Evolutionary conservation across 2,113 vertebrate species (phyloP).

Genomic region (Odocoileus hemionus): DNA sequence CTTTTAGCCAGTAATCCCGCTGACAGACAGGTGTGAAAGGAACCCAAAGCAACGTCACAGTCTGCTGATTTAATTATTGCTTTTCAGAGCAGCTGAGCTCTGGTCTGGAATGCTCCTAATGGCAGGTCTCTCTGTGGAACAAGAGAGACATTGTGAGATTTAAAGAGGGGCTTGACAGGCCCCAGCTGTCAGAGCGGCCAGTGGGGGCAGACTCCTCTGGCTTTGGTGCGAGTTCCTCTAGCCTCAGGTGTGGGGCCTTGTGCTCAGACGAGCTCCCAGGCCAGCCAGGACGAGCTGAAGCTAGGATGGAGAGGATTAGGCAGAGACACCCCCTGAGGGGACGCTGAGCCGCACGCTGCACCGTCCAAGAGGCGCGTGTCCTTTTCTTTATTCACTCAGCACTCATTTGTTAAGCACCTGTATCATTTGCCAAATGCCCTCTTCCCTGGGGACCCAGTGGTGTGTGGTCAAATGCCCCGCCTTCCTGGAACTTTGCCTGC

Average conservation of each 20-base stretch:
- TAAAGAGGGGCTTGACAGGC: not conserved
- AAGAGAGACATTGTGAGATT: not conserved
- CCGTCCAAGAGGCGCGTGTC: not conserved
- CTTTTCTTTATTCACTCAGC: not conserved
- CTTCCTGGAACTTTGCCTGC: not conserved
- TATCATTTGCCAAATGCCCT: not conserved
- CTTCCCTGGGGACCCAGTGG: not conserved
- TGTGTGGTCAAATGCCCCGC: not conserved
- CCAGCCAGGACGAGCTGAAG: not conserved
- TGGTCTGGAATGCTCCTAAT: not conserved
- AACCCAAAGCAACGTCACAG: not conserved
- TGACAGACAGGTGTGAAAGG: slow-evolving; percentile 39
- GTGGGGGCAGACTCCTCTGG: accelerated
- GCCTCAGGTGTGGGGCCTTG: not conserved
- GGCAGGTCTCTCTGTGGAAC: not conserved
- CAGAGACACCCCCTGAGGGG: not conserved
- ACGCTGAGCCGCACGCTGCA: not conserved
- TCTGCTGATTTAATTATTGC: slow-evolving; percentile 31
- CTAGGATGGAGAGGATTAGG: not conserved
- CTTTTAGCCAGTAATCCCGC: not conserved
- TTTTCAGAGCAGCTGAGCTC: not conserved
- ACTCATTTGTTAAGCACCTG: not conserved
- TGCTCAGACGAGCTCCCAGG: not conserved
- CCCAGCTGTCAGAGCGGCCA: not conserved
- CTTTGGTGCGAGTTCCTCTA: not conserved